Conservation (phyloP, 1,140 invertebrate species). For the Drosophila pachea region DNA sequence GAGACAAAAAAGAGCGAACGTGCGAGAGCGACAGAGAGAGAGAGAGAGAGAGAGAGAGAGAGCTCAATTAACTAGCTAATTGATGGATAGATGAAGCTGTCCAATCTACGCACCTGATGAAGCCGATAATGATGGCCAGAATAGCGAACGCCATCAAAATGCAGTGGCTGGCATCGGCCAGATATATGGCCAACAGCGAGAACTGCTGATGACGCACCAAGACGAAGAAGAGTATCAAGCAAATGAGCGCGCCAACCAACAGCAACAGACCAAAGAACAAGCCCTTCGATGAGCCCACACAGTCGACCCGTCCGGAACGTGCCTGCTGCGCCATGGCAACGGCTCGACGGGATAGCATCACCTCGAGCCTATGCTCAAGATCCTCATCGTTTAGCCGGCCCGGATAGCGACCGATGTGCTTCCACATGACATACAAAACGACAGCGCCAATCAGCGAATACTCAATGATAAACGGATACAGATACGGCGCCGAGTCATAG, state of each 20-base stretch:
- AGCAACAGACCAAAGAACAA: slow-evolving; percentile 95
- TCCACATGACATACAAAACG: slow-evolving; percentile 98
- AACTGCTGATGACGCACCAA: slow-evolving; percentile 90
- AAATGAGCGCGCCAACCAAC: slow-evolving; percentile 93
- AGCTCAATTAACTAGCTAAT: not conserved
- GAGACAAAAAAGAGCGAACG: not conserved
- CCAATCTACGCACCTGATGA: slow-evolving; percentile 84
- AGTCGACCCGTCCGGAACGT: slow-evolving; percentile 90
- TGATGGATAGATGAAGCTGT: not conserved
- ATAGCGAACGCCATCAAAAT: slow-evolving; percentile 92
- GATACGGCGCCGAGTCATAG: slow-evolving; percentile 92
- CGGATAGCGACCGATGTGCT: slow-evolving; percentile 92
- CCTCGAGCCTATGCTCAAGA: slow-evolving; percentile 89
- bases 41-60: not conserved
- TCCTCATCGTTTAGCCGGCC: slow-evolving; percentile 90
- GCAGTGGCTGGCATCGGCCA: slow-evolving; percentile 94
- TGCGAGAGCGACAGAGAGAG: not conserved
- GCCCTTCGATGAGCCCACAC: slow-evolving; percentile 94
- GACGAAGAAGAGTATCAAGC: slow-evolving; percentile 96
- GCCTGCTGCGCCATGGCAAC: slow-evolving; percentile 90
- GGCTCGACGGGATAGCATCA: slow-evolving; percentile 89
- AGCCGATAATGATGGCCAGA: slow-evolving; percentile 93
- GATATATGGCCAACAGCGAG: slow-evolving; percentile 90
- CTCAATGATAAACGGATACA: slow-evolving; percentile 98
- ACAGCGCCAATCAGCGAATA: slow-evolving; percentile 98